These are phyloP conservation scores for Manis crassicaudata DNA, from an alignment of 2,797 vertebrate genomes.

Conservation along the genomic window DNA sequence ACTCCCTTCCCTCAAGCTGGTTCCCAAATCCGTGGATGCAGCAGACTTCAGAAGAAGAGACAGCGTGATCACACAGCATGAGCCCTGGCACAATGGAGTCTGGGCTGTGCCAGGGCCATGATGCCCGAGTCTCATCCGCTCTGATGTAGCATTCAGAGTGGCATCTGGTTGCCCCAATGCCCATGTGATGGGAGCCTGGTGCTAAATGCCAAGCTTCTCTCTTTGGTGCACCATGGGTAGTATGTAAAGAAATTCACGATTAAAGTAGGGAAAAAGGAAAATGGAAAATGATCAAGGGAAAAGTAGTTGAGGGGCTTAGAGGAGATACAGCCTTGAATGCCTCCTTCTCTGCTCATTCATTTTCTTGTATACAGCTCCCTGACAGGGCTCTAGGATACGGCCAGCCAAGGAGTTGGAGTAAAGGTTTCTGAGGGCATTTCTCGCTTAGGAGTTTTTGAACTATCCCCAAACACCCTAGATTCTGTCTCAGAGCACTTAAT, in stretches of 20 bases:
- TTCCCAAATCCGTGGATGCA: conserved; percentile 70
- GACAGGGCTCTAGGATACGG: neutral
- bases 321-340: neutral
- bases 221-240: neutral
- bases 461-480: neutral
- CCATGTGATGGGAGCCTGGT: conserved; percentile 2
- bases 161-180: conserved; percentile 76
- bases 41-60: conserved; percentile 79
- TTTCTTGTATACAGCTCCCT: neutral
- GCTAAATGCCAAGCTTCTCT: conserved; percentile 60
- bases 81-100: conserved; percentile 65
- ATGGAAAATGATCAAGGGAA: neutral
- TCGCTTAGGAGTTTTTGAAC: neutral
- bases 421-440: neutral
- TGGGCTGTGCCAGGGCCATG: conserved; percentile 67
- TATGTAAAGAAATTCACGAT: conserved; percentile 18
- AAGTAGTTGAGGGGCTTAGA: neutral
- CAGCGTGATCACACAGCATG: conserved; percentile 59
- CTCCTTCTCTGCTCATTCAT: neutral
- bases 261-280: neutral
- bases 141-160: conserved; percentile 40
- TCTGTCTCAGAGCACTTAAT: neutral
- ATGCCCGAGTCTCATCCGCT: neutral
- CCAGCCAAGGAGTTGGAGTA: neutral
- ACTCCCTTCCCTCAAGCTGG: conserved; percentile 70